Conservation (phyloP, 2,888 invertebrate species). For the Atethmia centrago region DNA sequence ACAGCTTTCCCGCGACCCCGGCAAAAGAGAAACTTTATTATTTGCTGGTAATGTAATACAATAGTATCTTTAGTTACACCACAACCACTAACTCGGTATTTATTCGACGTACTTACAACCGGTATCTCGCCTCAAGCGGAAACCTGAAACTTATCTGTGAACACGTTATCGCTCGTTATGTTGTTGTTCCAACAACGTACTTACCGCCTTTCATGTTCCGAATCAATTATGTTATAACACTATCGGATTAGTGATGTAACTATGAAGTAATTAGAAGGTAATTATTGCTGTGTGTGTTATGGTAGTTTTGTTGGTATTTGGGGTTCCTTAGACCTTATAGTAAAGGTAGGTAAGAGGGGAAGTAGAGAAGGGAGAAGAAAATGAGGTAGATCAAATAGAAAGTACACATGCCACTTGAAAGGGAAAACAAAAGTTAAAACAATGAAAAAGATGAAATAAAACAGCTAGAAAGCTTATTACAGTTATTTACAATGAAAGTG, state of each 20-base stretch:
- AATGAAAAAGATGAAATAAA: not conserved
- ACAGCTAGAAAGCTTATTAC: not conserved
- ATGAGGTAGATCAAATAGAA: not conserved
- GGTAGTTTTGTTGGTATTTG: constrained; percentile 7
- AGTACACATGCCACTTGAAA: not conserved
- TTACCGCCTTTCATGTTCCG: constrained; percentile 61
- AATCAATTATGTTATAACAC: constrained; percentile 62
- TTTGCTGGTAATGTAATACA: not conserved
- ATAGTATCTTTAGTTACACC: constrained; percentile 4
- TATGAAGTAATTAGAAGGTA: constrained; percentile 39
- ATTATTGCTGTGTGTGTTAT: constrained; percentile 14
- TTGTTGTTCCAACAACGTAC: constrained; percentile 42
- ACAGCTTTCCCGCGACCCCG: too few relatives aligned
- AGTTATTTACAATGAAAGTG: too few relatives aligned
- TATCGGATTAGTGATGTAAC: constrained; percentile 40
- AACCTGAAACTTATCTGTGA: constrained; percentile 61
- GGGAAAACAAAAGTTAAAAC: too few relatives aligned
- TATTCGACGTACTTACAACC: constrained; percentile 12
- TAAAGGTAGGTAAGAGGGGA: not conserved
- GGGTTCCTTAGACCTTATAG: not conserved
- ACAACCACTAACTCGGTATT: constrained; percentile 10
- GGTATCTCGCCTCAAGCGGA: constrained; percentile 44
- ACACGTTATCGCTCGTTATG: constrained; percentile 55
- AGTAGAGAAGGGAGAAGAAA: too few relatives aligned
- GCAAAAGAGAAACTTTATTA: too few relatives aligned